Evolutionary conservation across 2,113 vertebrate species (phyloP).

Genomic region (Crocuta crocuta): DNA sequence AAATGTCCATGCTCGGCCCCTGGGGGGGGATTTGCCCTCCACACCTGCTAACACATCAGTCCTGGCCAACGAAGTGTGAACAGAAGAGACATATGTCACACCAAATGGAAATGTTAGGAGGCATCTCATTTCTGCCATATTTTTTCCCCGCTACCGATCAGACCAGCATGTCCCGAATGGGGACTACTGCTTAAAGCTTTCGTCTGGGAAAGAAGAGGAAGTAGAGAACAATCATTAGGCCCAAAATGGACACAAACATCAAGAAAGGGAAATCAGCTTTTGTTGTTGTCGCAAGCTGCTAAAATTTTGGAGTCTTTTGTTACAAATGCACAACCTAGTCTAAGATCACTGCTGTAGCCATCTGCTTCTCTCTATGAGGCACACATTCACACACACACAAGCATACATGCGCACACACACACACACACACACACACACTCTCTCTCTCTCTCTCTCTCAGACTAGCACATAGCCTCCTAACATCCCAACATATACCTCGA

Average conservation of each 20-base stretch:
- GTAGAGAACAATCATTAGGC: not conserved
- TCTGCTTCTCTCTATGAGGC: not conserved
- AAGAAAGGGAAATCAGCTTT: not conserved
- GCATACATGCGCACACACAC: not conserved
- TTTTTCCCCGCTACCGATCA: not conserved
- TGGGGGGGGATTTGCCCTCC: accelerated
- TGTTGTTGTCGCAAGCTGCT: not conserved
- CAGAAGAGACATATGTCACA: not conserved
- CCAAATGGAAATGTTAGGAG: accelerated
- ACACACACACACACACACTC: accelerated
- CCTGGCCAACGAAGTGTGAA: not conserved
- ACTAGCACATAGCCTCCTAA: not conserved
- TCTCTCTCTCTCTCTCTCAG: too few relatives aligned
- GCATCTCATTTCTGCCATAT: not conserved
- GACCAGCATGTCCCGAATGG: accelerated
- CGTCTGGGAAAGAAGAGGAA: not conserved
- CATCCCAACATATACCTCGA: not conserved
- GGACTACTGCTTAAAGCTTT: not conserved
- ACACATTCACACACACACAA: too few relatives aligned
- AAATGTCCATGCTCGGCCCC: not conserved
- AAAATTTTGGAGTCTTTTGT: not conserved
- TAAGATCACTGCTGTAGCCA: accelerated
- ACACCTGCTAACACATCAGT: not conserved
- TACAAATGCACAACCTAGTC: accelerated
- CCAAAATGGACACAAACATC: not conserved